Evolutionary conservation across 2,797 vertebrate species (phyloP).

Genomic region (Malacoraja senta): DNA sequence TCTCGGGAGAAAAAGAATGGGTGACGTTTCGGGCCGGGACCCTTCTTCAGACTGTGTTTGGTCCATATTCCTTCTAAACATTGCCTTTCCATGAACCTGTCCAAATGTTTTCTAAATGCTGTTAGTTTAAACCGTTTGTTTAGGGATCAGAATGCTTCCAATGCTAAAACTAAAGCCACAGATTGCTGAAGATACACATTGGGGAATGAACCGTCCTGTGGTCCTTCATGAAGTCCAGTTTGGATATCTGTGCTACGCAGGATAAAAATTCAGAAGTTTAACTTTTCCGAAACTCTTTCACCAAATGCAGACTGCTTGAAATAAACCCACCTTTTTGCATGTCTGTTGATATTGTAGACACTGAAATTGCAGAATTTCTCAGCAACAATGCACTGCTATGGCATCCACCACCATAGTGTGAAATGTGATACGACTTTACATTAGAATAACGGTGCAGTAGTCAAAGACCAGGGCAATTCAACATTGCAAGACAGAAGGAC

Average conservation of each 20-base stretch:
- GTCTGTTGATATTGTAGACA: too few species aligned
- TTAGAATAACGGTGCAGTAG: neutral
- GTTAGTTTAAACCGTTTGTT: too few species aligned
- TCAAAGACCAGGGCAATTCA: neutral
- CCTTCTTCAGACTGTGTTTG: too few species aligned
- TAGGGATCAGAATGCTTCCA: neutral
- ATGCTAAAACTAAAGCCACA: neutral
- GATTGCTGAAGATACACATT: neutral
- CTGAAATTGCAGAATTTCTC: too few species aligned
- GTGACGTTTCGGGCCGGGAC: too few species aligned
- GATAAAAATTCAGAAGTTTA: neutral
- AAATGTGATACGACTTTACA: too few species aligned
- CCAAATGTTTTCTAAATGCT: too few species aligned
- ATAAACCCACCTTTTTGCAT: neutral
- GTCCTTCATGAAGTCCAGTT: neutral
- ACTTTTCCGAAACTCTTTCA: neutral
- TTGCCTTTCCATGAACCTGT: too few species aligned
- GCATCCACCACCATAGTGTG: neutral
- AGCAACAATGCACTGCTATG: neutral
- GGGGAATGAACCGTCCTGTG: neutral
- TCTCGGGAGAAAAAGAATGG: too few species aligned
- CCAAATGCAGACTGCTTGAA: neutral
- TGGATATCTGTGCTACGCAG: neutral
- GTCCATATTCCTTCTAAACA: too few species aligned
- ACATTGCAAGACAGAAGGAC: neutral